Evolutionary conservation across 2,797 vertebrate species (phyloP), one percentile per base, ranked within the genome.

Genomic region (Apogon hyalosoma): DNA sequence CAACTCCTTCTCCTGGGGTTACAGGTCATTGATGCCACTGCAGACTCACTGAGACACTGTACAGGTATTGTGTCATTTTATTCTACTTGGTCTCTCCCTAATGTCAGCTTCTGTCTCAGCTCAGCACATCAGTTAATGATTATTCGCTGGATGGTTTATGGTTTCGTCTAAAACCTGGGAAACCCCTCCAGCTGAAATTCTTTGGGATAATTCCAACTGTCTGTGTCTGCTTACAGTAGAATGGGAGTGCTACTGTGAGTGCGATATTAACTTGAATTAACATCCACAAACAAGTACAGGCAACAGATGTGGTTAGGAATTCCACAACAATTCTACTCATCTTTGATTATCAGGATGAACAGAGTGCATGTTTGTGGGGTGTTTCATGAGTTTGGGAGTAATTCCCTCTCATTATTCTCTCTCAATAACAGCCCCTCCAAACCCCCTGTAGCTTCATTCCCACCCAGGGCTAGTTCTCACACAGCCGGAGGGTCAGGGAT

Each of bases 131-230:
- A 36, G 69, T 66, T 84, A 82, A 88, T 87, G 64, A 79, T 89
- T 83, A 79, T 84, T 79, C 24, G 28, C 33, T 14, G 47, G 39
- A 63, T 69, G 69, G 48, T 88, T 79, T 78, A 85, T 21, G 45
- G 83, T 82, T 84, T 73, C 69, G 81, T 82, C 31, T 51, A 13
- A 77, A 76, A 66, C 68, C 79, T 75, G 77, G 75, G 80, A 91
- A 90, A 74, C 63, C 88, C 92, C 89, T 91, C 43, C 33, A 87
- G 92, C 86, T 75, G 59, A 84, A 90, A 93, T 92, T 90, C 90
- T 87, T 90, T 66, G 40, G 68, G 79, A 80, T 90, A 90, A 91
- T 90, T 89, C 84, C 72, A 86, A 85, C 77, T 86, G 78, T 81
- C 73, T 82, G 75, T 10, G 41, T 85, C 73, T 85, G 74, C 76